These are phyloP conservation scores for Eledone cirrhosa DNA, from an alignment of 2,888 invertebrate species.

Conservation along the genomic window DNA sequence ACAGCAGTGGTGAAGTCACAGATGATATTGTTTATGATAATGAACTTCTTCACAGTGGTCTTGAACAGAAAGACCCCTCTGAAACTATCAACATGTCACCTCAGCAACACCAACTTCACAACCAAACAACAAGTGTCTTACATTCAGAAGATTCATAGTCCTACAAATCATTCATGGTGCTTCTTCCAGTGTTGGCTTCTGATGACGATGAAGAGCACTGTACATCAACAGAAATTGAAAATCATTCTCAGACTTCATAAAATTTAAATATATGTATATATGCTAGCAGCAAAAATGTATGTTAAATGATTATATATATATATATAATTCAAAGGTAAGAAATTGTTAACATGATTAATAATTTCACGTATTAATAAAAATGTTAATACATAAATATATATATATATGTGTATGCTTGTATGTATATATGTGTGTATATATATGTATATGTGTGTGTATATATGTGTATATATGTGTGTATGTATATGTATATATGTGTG, in stretches of 20 bases:
- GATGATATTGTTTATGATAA: constrained; percentile 33
- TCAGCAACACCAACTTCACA: not conserved
- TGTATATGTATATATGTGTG: too few relatives aligned
- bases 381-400: too few relatives aligned
- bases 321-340: too few relatives aligned
- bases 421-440: too few relatives aligned
- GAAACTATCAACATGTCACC: not conserved
- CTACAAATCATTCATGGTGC: constrained; percentile 32
- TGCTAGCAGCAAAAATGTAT: too few relatives aligned
- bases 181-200: constrained; percentile 49
- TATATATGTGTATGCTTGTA: too few relatives aligned
- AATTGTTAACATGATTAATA: too few relatives aligned
- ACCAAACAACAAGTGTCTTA: constrained; percentile 28
- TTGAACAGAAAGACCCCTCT: constrained; percentile 34
- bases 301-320: too few relatives aligned
- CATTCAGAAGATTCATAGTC: constrained; percentile 22
- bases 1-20: constrained; percentile 25
- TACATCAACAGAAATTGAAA: not conserved
- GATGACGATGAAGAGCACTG: constrained; percentile 38
- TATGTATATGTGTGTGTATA: too few relatives aligned
- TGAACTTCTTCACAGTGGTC: constrained; percentile 28
- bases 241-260: not conserved
- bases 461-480: too few relatives aligned
- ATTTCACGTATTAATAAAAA: too few relatives aligned
- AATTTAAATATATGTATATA: too few relatives aligned